Base-by-base conservation (phyloP, 92 coral and sea anemone species). In the Galaxea fascicularis region DNA sequence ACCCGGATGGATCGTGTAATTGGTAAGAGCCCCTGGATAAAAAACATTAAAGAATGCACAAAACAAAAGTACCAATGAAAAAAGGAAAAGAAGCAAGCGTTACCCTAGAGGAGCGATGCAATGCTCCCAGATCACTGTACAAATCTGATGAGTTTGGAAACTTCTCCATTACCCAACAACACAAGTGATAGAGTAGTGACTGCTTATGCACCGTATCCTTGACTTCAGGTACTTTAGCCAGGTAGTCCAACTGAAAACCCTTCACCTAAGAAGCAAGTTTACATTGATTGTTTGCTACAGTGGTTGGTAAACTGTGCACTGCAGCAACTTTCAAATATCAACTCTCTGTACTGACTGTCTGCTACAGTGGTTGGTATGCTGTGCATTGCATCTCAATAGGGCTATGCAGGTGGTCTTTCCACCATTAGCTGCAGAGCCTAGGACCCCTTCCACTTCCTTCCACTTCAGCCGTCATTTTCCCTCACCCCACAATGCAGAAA, bases 151-250 rank as follows among this genome's bases (percentile, higher is more conserved):
- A 94, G 79, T 91, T 89, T 0, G 99, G 99, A 67, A 96, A 96
- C 76, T 96, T 96, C 70, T 96, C 99, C 99, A 96, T 96, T 64
- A 96, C 99, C 78, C 94, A 94, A 74, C 98, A 94, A 73, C 99
- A 94, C 87, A 96, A 86, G 89, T 96, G 99, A 80, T 92, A 96
- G 52, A 96, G 78, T 56, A 96, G 73, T 25, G 99, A 96, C 88
- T 96, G 99, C 69, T 96, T 96, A 82, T 96, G 98, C 10, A 96
- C 99, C 5, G 99, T 96, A 92, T 96, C 99, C 71, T 96, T 96
- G 16, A 96, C 99, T 82, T 96, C 99, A 20, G 99, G 99, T 22
- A 96, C 99, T 74, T 96, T 96, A 15, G 99, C 93, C 45, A 96
- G 89, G 78, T 96, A 96, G 52, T 96, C 99, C 51, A 96, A 82